Evolutionary conservation across 2,888 invertebrate genomes (phyloP), one percentile per base, ranked within the genome.

Genomic region (Rhogogaster chlorosoma): DNA sequence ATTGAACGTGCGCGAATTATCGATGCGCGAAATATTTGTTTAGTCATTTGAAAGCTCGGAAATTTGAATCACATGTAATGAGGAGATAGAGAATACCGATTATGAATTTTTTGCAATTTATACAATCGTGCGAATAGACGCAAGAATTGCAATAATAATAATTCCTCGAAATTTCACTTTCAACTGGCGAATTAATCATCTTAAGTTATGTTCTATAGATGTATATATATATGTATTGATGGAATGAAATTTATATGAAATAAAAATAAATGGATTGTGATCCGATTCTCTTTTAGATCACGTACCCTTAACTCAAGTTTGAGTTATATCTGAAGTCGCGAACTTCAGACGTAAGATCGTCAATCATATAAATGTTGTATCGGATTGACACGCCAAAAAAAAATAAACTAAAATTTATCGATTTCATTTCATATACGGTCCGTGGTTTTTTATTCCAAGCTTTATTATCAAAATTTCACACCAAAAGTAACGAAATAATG

Each of bases 341-440:
- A 49, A 3, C 49, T 29, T 77, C 53, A 32, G 49, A 49, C 77
- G 26, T 77, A n/a, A 45, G 49, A 77, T 77, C 77, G 42, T 77
- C 77, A 32, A 77, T 77, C 77, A 29, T 49, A 26, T 29, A 32
- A 53, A 77, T 15, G 49, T 53, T 18, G 53, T 15, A 49, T 45
- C 49, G 18, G 53, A 45, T 77, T 77, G 42, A 77, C 29, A 49
- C 3, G 77, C 0, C 0, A 29, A 18, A 77, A 29, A 18, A 18
- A 53, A 49, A 29, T 18, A 53, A 49, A 29, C 29, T 22, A 49
- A 49, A 53, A 49, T 77, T 45, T 77, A 77, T 77, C 53, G 49
- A 32, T 49, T 77, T 42, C 42, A 42, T 67, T 22, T 29, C 53
- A 49, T 26, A 49, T 26, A 18, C n/a, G 45, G 22, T 38, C 18